These are phyloP conservation scores for Vannuccia rotundouncinata DNA, from an alignment of 2,888 invertebrate genomes.

Conservation along the genomic window DNA sequence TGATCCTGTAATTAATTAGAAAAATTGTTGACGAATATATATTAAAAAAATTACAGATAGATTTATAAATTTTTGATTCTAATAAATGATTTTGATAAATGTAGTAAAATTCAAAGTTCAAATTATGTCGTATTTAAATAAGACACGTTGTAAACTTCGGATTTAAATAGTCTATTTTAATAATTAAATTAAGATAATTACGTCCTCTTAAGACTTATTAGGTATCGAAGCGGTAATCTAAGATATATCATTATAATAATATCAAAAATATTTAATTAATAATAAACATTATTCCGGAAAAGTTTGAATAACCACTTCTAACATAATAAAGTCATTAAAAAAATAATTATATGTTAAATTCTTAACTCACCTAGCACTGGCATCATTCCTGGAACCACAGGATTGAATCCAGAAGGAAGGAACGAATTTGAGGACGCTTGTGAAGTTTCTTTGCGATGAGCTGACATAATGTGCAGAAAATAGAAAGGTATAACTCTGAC, in stretches of 20 bases:
- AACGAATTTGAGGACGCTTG: not conserved
- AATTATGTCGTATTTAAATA: too few relatives aligned
- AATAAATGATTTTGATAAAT: too few relatives aligned
- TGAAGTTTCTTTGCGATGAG: not conserved
- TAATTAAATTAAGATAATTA: not conserved
- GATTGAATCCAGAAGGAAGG: not conserved
- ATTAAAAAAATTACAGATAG: not conserved
- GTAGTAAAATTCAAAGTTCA: too few relatives aligned
- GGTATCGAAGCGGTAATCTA: too few relatives aligned
- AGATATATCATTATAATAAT: too few relatives aligned
- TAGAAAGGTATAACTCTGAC: too few relatives aligned
- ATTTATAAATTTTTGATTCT: not conserved
- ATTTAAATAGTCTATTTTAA: not conserved
- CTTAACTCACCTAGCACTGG: not conserved
- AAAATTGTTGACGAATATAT: not conserved
- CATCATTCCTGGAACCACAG: not conserved
- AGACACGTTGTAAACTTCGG: too few relatives aligned
- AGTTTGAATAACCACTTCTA: too few relatives aligned
- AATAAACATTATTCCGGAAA: not conserved
- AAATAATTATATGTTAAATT: not conserved
- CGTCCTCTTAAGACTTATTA: too few relatives aligned
- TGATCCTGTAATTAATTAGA: not conserved
- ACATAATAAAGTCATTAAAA: not conserved
- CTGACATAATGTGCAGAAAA: not conserved
- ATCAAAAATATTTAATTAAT: too few relatives aligned